Percentiles rank a stretch among this genome's conserved stretches.
Evolutionary conservation across 2,888 invertebrate genomes (phyloP).

Genomic region (Tetragonisca angustula): DNA sequence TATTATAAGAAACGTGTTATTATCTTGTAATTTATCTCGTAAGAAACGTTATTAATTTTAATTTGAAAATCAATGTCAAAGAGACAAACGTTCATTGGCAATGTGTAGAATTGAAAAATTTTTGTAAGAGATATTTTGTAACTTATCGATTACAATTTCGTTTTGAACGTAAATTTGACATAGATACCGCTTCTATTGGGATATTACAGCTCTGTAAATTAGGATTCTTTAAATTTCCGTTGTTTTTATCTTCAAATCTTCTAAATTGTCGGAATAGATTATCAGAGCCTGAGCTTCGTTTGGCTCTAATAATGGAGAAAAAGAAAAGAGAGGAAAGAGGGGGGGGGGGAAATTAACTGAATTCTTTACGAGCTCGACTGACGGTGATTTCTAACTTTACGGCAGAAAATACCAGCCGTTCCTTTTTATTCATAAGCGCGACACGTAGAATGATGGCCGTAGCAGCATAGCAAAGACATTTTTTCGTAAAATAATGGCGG

Average conservation of each 20-base stretch:
- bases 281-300: slow-evolving; percentile 14
- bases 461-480: background rate
- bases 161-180: background rate
- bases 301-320: background rate
- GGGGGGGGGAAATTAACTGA: slow-evolving; percentile 22
- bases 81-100: too few species aligned
- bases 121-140: background rate
- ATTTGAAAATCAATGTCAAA: background rate
- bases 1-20: background rate
- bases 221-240: slow-evolving; percentile 47
- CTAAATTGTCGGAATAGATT: slow-evolving; percentile 23
- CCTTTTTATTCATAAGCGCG: slow-evolving; percentile 60
- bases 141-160: background rate
- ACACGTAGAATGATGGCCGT: slow-evolving; percentile 28
- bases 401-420: slow-evolving; percentile 53
- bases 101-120: background rate
- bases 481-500: slow-evolving; percentile 15
- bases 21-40: rapidly evolving
- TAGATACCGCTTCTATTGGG: too few species aligned
- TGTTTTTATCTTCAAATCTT: slow-evolving; percentile 41
- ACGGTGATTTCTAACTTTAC: slow-evolving; percentile 55
- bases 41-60: background rate
- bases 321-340: background rate
- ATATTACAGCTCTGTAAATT: background rate
- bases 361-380: slow-evolving; percentile 41